Base-by-base conservation (phyloP, 2,888 invertebrate species). In the Diarsia rubi region DNA sequence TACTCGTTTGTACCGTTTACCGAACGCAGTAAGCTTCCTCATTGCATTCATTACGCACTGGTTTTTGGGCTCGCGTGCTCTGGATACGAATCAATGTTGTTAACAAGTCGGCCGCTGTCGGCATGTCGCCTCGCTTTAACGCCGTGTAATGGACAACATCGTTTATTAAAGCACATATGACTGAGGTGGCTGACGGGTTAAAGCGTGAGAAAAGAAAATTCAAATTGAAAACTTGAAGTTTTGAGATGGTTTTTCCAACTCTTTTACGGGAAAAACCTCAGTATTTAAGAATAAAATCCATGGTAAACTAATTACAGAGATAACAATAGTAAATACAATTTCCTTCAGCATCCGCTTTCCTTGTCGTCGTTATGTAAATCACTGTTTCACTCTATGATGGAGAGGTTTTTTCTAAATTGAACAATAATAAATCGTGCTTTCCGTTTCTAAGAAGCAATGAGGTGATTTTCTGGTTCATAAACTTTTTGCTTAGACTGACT, bases 1-100 rank as follows among this genome's bases (percentile, higher is more conserved):
- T 92, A 92, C 94, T 93, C 91, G 95, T 94, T 94, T 95, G 92
- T 95, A 95, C 95, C 95, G 95, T 95, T 95, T 94, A 91, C 90
- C 92, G 93, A 93, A 93, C 69, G 87, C 76, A 87, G 89, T 86
- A 90, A 82, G 91, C 91, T 94, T 94, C 95, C 95, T 94, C 90
- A 91, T 93, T 94, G 92, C 93, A 93, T 94, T 94, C 91, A 93
- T 93, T 94, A 94, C 89, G 89, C 90, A 90, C 91, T 88, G 91
- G 91, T 93, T 95, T 93, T 94, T 89, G 90, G 91, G 86, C 87
- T 88, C 89, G 89, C 89, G 91, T 90, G 91, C 73, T 86, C 86
- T 78, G 86, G 71, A 84, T 87, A 85, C 82, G 78, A 82, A 82
- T 86, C 82, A 86, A 89, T 81, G 81, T 77, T 86, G 82, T 83